These are phyloP conservation scores for Dicerorhinus sumatrensis DNA, from an alignment of 2,113 vertebrate genomes.

Conservation along the genomic window DNA sequence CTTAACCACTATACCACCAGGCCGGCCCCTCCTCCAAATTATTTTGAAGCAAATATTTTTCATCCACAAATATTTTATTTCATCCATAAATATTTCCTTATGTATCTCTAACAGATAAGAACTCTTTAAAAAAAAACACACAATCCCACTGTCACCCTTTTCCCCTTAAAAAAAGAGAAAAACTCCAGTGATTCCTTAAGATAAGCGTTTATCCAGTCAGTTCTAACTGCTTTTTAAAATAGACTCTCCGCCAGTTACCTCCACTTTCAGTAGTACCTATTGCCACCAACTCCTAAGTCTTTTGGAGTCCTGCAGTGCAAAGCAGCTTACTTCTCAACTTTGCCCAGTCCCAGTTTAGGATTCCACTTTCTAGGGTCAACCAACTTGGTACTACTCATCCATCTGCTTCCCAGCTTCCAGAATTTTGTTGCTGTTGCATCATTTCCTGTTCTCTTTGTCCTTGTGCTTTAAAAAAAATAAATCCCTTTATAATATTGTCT, in stretches of 20 bases:
- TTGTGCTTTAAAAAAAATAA: not conserved
- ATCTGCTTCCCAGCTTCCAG: not conserved
- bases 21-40: not conserved
- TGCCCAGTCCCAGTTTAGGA: not conserved
- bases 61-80: conserved; percentile 3
- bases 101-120: not conserved
- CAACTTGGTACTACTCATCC: not conserved
- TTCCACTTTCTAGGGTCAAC: not conserved
- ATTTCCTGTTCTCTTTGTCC: not conserved
- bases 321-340: not conserved
- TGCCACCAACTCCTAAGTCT: not conserved
- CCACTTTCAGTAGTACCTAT: not conserved
- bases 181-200: not conserved
- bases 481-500: not conserved
- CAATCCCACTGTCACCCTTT: not conserved
- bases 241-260: not conserved
- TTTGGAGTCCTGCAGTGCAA: not conserved
- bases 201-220: not conserved
- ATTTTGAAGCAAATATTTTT: conserved; percentile 23
- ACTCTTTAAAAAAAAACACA: not conserved
- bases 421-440: not conserved
- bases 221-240: conserved; percentile 5
- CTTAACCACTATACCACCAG: too few species aligned
- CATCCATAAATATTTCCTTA: not conserved
- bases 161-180: not conserved